Conservation (phyloP, 2,888 invertebrate species). For the Cybosia mesomella region DNA sequence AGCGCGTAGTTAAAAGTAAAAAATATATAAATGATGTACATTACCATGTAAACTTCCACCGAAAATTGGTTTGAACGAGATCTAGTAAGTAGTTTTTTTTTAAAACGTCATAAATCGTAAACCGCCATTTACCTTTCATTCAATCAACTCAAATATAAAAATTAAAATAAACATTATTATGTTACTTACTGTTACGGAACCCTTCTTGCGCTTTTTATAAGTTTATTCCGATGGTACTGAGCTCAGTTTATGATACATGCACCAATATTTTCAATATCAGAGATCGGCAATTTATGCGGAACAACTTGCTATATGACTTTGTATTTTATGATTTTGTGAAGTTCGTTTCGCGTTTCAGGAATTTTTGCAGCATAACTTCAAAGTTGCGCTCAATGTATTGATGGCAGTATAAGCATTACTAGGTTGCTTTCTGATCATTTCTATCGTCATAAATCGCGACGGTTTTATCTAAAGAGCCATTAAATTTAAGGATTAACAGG, state of each 20-base stretch:
- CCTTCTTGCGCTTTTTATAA: conserved; percentile 45
- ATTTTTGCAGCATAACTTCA: conserved; percentile 22
- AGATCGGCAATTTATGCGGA: conserved; percentile 52
- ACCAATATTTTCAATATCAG: conserved; percentile 58
- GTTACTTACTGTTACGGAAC: no score
- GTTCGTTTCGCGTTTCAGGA: conserved; percentile 26
- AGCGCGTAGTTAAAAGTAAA: neutral
- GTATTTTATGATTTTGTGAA: conserved; percentile 50
- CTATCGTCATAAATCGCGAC: neutral
- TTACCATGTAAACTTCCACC: no score
- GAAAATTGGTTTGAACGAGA: no score
- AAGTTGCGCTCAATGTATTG: conserved; percentile 24
- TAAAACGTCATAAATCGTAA: no score
- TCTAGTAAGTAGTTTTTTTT: no score
- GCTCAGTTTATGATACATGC: conserved; percentile 50
- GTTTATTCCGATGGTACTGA: conserved; percentile 45
- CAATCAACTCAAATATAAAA: no score
- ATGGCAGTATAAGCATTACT: conserved; percentile 19
- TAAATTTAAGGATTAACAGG: neutral
- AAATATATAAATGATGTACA: no score
- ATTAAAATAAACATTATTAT: no score
- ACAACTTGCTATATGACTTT: conserved; percentile 52
- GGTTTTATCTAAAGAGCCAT: neutral
- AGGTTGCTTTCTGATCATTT: conserved; percentile 9
- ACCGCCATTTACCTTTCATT: no score